Evolutionary conservation across 2,797 vertebrate species (phyloP), one percentile per base, ranked within the genome.

Genomic region (Danio jaintianensis): DNA sequence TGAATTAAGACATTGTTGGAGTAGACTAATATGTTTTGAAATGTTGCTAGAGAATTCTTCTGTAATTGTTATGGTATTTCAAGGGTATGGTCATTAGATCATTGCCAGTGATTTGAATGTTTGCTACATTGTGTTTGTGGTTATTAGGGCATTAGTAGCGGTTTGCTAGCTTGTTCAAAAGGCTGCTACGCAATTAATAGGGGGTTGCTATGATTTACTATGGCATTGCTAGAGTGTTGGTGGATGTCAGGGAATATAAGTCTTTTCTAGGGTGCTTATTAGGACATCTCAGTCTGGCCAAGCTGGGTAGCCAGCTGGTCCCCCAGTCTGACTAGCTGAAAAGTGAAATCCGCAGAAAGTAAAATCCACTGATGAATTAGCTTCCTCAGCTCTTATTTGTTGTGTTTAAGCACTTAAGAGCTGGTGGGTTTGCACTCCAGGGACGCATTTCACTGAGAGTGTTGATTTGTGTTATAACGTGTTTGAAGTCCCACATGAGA

Each of bases 401-500:
- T 50, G 16, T 12, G 4, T 48, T 11, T 79, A 18, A 66, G 62
- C 20, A 43, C 53, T 72, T 64, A 64, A 55, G 45, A 47, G 58
- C 47, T 53, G 36, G n/a, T 38, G 36, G 40, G 38, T 72, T 36
- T 78, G 78, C 63, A 5, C 67, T 77, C 61, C n/a, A 76, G 80
- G 67, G 77, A 79, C 12, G 16, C 38, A 47, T 55, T 74, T 38
- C 48, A 74, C 55, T 29, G 58, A 45, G 42, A 82, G 75, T 77
- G 75, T 78, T 80, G 56, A 82, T 84, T 84, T 86, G 80, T 15
- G 63, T 77, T 64, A 79, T 47, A 74, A 77, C 5, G n/a, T 69
- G 75, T 58, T 67, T 70, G 43, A 58, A 84, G 69, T 52, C 70
- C 64, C 80, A 68, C 58, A 59, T 63, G 71, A 79, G 72, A 80